Evolutionary conservation across 1,140 invertebrate genomes (phyloP), one percentile per base, ranked within the genome.

Genomic region (Melanaphis sacchari): DNA sequence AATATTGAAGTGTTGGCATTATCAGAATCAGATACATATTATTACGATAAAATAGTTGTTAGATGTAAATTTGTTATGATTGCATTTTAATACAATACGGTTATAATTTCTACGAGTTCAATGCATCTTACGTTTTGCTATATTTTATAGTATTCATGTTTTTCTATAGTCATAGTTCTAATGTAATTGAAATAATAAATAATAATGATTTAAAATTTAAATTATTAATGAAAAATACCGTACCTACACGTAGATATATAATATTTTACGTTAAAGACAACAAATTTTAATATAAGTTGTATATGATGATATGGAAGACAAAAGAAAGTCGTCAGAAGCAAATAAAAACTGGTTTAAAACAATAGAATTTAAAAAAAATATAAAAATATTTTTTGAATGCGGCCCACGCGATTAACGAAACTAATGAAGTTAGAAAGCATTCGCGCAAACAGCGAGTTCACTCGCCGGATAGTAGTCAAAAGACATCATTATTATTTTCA

Each of bases 391-490:
- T 85, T 43, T 85, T 5, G 15, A 31, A 85, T n/a, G 41, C 9
- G 24, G 9, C 24, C 2, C 24, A 41, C 82, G 24, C 41, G 41
- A 43, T 43, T 85, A 85, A 85, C 11, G 15, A 85, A 46, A 85
- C 40, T 43, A 85, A 85, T 43, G 31, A 85, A 85, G 84, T 85
- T 43, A 31, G 38, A 85, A 85, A 43, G 84, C 41, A 85, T 85
- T 85, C 31, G 84, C 9, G 84, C 38, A 24, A 85, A 40, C 38
- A 40, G 38, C 15, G 31, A n/a, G n/a, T 76, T 15, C 31, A 76
- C 15, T n/a, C 59, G 1, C 59, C 31, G 59, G 59, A 76, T 76
- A n/a, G 31, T n/a, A n/a, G 15, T 76, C 59, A 76, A 76, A 76
- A n/a, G 31, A n/a, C 59, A 15, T 76, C 59, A 76, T 76, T 76